Evolutionary conservation across 1,140 invertebrate species (phyloP), one percentile per base, ranked within the genome.

Genomic region (Brachionus asplanchnoidis): DNA sequence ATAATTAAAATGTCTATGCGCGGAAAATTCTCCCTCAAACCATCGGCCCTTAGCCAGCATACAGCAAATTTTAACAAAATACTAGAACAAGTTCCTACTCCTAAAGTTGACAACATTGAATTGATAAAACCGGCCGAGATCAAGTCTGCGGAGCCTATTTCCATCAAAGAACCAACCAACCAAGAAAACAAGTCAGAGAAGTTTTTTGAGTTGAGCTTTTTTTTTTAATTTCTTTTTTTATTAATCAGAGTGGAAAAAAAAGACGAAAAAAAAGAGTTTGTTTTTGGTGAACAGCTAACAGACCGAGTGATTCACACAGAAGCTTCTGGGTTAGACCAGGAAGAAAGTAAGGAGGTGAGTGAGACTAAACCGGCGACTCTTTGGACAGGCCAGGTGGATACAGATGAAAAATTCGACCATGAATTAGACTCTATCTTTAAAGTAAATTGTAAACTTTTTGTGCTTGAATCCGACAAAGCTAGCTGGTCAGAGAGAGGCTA

Each of bases 11-110:
- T 73, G 68, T 40, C 68, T 42, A 42, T 73, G 68, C 28, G 68
- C 9, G 73, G 44, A 5, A 82, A 82, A 82, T 82, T 82, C 60
- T 44, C 65, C 17, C 79, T 82, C 2, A 60, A 65, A 46, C 53
- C 79, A 26, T 82, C 79, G n/a, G 53, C 79, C 23, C 36, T 82
- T 9, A 82, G 79, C 36, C 50, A 82, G 42, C 79, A 82, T 17
- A 82, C 79, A 26, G 79, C 50, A 11, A 68, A 82, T 65, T 82
- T 82, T 82, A 82, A 82, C 36, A 82, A 82, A 65, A 82, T 65
- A 36, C 79, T 82, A 5, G 79, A 82, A 17, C 53, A 82, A 36
- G 79, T 36, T 11, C 79, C 79, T 26, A 46, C 53, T 42, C 79
- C 79, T 11, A 82, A 82, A 68, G 32, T 82, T 12, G 79, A 82